Conservation (phyloP, 2,113 vertebrate genomes). For the Gopherus flavomarginatus region DNA sequence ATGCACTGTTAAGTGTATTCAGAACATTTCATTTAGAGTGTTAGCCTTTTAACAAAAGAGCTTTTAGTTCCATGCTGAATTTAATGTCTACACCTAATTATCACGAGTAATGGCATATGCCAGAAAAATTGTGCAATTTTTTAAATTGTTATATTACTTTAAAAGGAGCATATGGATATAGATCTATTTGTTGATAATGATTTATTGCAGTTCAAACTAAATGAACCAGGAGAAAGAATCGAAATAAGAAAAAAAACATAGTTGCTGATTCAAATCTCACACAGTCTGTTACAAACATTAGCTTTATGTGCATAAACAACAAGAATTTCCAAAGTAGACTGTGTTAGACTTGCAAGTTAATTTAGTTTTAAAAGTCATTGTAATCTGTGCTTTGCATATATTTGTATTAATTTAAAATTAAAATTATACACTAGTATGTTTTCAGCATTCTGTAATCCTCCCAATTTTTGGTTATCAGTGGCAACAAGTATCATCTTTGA, state of each 20-base stretch:
- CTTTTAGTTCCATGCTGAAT: neutral
- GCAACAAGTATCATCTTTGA: neutral
- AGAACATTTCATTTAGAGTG: neutral
- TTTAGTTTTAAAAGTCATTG: neutral
- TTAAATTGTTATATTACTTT: neutral
- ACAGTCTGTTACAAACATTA: neutral
- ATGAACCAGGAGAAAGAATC: neutral
- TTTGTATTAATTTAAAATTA: constrained; percentile 29
- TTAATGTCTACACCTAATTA: neutral
- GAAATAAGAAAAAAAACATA: neutral
- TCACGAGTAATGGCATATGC: neutral
- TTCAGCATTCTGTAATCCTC: neutral
- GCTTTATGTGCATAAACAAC: neutral
- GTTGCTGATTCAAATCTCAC: neutral
- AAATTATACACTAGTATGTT: neutral
- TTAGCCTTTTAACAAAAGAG: constrained; percentile 9
- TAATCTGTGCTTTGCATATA: neutral
- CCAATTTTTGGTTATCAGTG: neutral
- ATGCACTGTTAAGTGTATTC: constrained; percentile 8
- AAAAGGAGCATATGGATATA: neutral
- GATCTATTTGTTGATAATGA: neutral
- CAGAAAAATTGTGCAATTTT: neutral
- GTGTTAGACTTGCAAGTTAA: neutral
- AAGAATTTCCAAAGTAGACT: neutral
- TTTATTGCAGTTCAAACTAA: neutral